A percentile compares a stretch with the other conserved stretches of the same genome.
Evolutionary conservation across 2,797 vertebrate species (phyloP).

Genomic region (Ctenopoma kingsleyae): DNA sequence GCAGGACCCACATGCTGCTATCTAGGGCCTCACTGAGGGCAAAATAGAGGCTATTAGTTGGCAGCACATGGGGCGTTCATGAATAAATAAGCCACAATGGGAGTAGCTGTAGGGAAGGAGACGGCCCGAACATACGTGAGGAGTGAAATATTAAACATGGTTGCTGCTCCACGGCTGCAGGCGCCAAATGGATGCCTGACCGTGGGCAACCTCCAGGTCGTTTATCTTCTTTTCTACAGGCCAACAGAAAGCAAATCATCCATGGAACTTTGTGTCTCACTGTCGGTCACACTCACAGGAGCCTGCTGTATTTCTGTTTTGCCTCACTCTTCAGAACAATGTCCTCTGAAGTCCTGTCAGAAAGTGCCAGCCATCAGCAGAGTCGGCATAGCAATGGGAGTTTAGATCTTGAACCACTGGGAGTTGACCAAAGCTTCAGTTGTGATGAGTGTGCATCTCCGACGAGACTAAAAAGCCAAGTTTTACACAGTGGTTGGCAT

Average conservation of each 20-base stretch:
- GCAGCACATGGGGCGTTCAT: slow-evolving; percentile 52
- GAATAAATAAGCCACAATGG: slow-evolving; percentile 70
- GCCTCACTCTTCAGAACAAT: slow-evolving; percentile 17
- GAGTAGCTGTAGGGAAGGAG: slow-evolving; percentile 69
- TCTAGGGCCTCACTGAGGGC: slow-evolving; percentile 41
- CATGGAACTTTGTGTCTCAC: slow-evolving; percentile 18
- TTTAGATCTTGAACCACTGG: slow-evolving; percentile 57
- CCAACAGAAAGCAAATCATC: slow-evolving; percentile 8
- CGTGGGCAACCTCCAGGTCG: slow-evolving; percentile 52
- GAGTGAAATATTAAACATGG: slow-evolving; percentile 81
- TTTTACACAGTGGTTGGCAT: slow-evolving; percentile 23
- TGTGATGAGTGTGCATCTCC: slow-evolving; percentile 46
- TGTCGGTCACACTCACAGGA: slow-evolving; percentile 18
- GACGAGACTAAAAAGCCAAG: slow-evolving; percentile 17
- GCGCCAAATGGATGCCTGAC: slow-evolving; percentile 51
- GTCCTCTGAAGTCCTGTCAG: slow-evolving; percentile 60
- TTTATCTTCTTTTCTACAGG: slow-evolving; percentile 21
- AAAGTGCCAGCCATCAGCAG: slow-evolving; percentile 57
- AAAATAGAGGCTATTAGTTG: slow-evolving; percentile 55
- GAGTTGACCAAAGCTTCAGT: slow-evolving; percentile 43
- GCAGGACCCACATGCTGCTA: slow-evolving; percentile 46
- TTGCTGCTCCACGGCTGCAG: slow-evolving; percentile 67
- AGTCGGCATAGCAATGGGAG: slow-evolving; percentile 9
- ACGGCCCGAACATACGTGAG: slow-evolving; percentile 74
- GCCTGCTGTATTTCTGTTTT: slow-evolving; percentile 28